phyloP scores from a whole-genome alignment of 92 coral and sea anemone genomes.

The Desmophyllum pertusum region DNA sequence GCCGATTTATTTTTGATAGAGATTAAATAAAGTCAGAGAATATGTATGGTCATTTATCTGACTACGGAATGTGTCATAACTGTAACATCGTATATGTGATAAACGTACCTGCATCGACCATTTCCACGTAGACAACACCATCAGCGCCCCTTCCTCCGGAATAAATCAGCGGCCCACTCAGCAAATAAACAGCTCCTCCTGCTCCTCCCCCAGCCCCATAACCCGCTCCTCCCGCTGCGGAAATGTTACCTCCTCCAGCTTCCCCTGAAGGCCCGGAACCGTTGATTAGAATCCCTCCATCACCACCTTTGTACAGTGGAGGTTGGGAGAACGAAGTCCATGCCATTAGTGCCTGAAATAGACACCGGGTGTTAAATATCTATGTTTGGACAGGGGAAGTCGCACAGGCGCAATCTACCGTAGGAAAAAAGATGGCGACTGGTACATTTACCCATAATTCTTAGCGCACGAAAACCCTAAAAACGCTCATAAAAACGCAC shows the following conservation, averaged over 20 bases:
- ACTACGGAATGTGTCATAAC: background rate
- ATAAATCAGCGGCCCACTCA: constrained; percentile 7
- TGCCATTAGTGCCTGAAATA: constrained; percentile 29
- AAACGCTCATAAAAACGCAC: no score
- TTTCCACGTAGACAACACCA: constrained; percentile 68
- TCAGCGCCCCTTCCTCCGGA: constrained; percentile 66
- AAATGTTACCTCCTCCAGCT: constrained; percentile 19
- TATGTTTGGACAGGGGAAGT: background rate
- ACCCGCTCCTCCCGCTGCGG: constrained; percentile 59
- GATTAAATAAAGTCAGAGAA: background rate
- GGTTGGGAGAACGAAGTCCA: constrained; percentile 1
- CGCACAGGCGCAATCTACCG: background rate
- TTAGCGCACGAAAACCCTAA: no score
- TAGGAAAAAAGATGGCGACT: background rate
- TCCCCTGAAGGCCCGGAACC: constrained; percentile 51
- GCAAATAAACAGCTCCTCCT: constrained; percentile 43
- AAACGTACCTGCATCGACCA: constrained; percentile 39
- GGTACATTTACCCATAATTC: background rate
- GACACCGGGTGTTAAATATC: background rate
- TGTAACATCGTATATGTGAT: background rate
- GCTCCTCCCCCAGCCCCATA: constrained; percentile 77
- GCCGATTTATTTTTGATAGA: background rate
- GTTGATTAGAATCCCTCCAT: constrained; percentile 60
- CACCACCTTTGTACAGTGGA: constrained; percentile 49
- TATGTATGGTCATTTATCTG: background rate